phyloP scores from a whole-genome alignment of 2,113 vertebrate genomes.

The Prunella himalayana region DNA sequence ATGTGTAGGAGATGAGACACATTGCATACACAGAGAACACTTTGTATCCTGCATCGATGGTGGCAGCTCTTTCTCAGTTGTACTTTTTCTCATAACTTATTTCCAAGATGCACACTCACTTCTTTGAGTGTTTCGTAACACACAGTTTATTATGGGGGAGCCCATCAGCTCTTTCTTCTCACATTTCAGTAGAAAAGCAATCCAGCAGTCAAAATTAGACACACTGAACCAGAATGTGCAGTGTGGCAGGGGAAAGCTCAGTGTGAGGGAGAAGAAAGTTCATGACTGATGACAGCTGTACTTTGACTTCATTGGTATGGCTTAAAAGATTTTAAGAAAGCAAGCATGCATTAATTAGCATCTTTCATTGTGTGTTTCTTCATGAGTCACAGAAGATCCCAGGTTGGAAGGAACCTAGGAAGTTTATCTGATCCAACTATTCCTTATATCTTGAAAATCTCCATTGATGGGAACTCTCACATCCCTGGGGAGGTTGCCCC shows the following conservation, averaged over 20 bases:
- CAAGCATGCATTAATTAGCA: background rate
- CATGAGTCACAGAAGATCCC: background rate
- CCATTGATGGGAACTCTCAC: background rate
- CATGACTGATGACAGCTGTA: background rate
- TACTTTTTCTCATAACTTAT: background rate
- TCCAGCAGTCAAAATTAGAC: background rate
- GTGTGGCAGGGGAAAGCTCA: background rate
- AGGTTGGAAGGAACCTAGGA: background rate
- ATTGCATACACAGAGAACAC: background rate
- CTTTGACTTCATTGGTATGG: background rate
- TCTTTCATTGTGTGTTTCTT: background rate
- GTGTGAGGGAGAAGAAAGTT: background rate
- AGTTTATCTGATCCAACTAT: background rate
- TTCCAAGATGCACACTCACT: background rate
- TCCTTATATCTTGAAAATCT: background rate
- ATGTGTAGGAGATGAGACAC: background rate
- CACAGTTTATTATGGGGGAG: background rate
- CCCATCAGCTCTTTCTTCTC: background rate
- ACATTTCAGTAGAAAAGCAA: background rate
- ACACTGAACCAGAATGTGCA: background rate
- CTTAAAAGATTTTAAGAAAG: background rate
- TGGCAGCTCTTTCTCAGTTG: background rate
- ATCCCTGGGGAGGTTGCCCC: background rate
- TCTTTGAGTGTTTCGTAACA: background rate
- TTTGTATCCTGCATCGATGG: background rate